phyloP scores from a whole-genome alignment of 2,797 vertebrate genomes.

The Thunnus albacares region DNA sequence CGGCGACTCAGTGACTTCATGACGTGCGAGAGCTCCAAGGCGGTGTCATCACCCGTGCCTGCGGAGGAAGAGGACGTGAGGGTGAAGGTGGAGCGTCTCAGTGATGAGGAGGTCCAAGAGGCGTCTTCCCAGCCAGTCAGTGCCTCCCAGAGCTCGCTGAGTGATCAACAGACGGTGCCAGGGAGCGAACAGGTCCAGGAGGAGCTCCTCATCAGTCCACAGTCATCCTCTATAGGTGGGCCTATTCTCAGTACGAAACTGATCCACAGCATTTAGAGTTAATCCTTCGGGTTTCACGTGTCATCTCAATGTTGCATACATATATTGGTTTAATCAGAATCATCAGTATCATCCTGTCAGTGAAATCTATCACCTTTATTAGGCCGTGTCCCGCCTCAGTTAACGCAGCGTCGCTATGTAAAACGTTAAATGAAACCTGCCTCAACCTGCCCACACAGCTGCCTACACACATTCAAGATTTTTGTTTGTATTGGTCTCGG shows the following conservation, averaged over 20 bases:
- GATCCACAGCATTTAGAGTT: background rate
- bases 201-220: conserved; percentile 96
- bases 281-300: background rate
- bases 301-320: background rate
- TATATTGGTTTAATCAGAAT: background rate
- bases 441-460: conserved; percentile 11
- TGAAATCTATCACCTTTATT: background rate
- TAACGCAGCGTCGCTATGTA: background rate
- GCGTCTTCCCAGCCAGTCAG: conserved; percentile 95
- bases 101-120: conserved; percentile 98
- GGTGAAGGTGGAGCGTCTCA: conserved; percentile 97
- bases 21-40: conserved; percentile 94
- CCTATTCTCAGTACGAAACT: background rate
- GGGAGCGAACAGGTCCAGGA: conserved; percentile 96
- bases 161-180: conserved; percentile 96
- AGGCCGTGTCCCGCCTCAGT: conserved; percentile 30
- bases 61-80: conserved; percentile 92
- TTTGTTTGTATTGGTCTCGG: conserved; percentile 43
- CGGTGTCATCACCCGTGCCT: conserved; percentile 85
- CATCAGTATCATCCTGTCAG: too few relatives aligned
- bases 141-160: conserved; percentile 96
- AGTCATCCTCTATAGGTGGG: conserved; percentile 96
- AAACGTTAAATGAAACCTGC: conserved; percentile 15
- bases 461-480: conserved; percentile 13
- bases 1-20: conserved; percentile 93